Evolutionary conservation across 1,140 invertebrate species (phyloP), one percentile per base, ranked within the genome.

Genomic region (Agraylea sexmaculata): DNA sequence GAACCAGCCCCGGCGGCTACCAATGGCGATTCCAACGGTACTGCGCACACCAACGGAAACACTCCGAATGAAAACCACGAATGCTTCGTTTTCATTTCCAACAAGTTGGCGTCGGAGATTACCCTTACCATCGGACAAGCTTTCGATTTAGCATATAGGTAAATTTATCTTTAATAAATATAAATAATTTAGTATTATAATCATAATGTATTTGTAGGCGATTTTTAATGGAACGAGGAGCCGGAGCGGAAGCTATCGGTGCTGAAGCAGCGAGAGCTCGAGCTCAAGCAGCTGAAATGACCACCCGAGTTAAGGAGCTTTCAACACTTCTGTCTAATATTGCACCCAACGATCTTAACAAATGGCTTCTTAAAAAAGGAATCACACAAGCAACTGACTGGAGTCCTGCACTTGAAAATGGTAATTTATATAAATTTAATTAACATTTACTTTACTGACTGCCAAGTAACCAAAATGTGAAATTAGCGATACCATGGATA

Each of bases 41-140:
- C 34, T 10, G 11, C n/a, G n/a, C 28, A 3, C 15, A 43, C 40
- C 20, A 42, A 43, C 27, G 41, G 41, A 6, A 16, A 21, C n/a
- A n/a, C 37, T 5, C 16, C 8, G 19, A 60, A 66, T 18, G 88
- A 93, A 50, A 78, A 77, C 49, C 91, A 97, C 57, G 84, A 82
- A 53, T 96, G 92, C 58, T 96, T 94, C 62, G 91, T 97, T 1
- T 95, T 97, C 56, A 86, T 93, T 37, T 93, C 88, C 46, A 92
- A 94, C 53, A 95, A 95, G 70, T 67, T 94, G 54, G 87, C 92
- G 5, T 91, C 94, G 51, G 91, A 96, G 58, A 94, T 97, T 41
- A 96, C 91, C 7, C 64, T 97, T 43, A 96, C 92, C 8, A 94
- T 96, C 51, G 92, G 92, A 2, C 92, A 97, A 60, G 92, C 92